Evolutionary conservation across 2,888 invertebrate species (phyloP), one percentile per base, ranked within the genome.

Genomic region (Cabera pusaria): DNA sequence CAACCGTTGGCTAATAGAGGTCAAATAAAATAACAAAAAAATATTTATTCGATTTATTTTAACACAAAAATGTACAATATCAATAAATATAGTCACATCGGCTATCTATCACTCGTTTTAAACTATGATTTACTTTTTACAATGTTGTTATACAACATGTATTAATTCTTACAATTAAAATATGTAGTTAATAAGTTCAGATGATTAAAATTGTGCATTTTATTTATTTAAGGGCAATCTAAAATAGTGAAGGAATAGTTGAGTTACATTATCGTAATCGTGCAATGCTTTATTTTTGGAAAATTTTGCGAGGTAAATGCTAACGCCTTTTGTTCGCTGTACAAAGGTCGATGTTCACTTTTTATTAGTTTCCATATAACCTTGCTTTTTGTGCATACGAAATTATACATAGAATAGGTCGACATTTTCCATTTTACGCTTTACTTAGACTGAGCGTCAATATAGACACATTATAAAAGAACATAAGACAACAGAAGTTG

Each of bases 11-110:
- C n/a, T n/a, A n/a, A n/a, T n/a, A n/a, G n/a, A n/a, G 14, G 14
- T 3, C 1, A 39, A 47, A 40, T 28, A 36, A 48, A 52, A 53
- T 54, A 48, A 43, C 44, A 41, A 24, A 36, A 18, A 20, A 52
- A 44, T 46, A 64, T 75, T 79, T 67, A 74, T 66, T 75, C 59
- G 64, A 74, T 87, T 87, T 85, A 84, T 85, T 86, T 66, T 73
- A 87, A 87, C 86, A 85, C 84, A 87, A 87, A 77, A 78, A 85
- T 85, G 83, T 85, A 85, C 80, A 85, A 77, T 85, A 81, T 86
- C 80, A 85, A 86, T 86, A 87, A 86, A 87, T 83, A 85, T 86
- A 83, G 75, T 85, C 79, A 82, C 77, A 72, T 86, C 72, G 70
- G 77, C 69, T 72, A 60, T 59, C 64, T 82, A 79, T 84, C 83